Evolutionary conservation across 35 echinoderm and acorn worm species (phyloP), one percentile per base, ranked within the genome.

Genomic region (Apostichopus californicus): DNA sequence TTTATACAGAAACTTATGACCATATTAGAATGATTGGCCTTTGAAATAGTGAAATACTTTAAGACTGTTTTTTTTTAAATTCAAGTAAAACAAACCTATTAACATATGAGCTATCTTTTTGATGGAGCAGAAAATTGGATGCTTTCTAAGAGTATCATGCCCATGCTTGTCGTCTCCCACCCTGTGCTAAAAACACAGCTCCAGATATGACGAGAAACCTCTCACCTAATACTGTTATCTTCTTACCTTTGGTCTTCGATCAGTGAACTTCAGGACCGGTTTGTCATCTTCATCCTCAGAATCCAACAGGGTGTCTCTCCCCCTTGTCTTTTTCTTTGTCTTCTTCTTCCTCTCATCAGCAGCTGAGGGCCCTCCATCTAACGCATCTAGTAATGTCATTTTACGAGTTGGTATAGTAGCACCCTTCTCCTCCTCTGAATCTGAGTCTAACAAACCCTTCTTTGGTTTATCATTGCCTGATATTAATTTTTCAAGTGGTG

Each of bases 171-270:
- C 3, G 3, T 46, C 34, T 46, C 34, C 34, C 34, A 46, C 34
- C 34, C 34, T 46, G 34, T 46, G 34, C 3, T 46, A 46, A 46
- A 46, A 46, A 46, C 34, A 46, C 34, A 46, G 34, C 34, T 46
- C 34, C 2, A 46, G 34, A 46, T 46, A 46, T 46, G 34, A 46
- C 34, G 3, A 46, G 34, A 46, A 46, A 46, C 34, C 34, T 0
- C 3, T 46, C 34, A 46, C 34, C 34, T 46, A 46, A 46, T 60
- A 60, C 57, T 8, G 57, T 60, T 60, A 8, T 60, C 5, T 75
- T 22, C 81, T 85, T 85, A 85, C 81, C 54, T 85, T 85, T 8
- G 81, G 81, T 60, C 81, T 85, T 63, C 81, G 55, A 85, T 85
- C 81, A 58, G 81, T 85, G 57, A 85, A 85, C n/a, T 58, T 85